Conservation (phyloP, 2,113 vertebrate species). For the Rhizomys pruinosus region DNA sequence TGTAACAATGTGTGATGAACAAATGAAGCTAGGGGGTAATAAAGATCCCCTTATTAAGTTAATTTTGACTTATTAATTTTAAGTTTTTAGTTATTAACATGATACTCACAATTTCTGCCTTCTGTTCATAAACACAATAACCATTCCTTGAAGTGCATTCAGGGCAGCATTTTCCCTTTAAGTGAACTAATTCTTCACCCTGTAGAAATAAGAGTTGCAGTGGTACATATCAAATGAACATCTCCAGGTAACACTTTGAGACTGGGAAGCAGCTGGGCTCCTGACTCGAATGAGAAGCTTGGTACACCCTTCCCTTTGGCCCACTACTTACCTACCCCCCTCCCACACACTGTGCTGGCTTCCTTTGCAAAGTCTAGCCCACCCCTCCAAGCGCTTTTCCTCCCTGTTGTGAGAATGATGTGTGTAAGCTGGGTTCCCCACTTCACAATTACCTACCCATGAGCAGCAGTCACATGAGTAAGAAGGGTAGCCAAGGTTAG, state of each 20-base stretch:
- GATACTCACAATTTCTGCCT: slow-evolving; percentile 89
- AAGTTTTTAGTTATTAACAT: not conserved
- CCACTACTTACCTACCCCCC: not conserved
- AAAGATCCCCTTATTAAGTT: not conserved
- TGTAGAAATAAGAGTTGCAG: slow-evolving; percentile 80
- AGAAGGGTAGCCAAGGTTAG: not conserved
- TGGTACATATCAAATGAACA: slow-evolving; percentile 63
- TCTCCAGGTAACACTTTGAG: slow-evolving; percentile 50
- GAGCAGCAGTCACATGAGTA: not conserved
- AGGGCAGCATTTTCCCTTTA: slow-evolving; percentile 93
- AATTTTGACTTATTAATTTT: slow-evolving; percentile 33
- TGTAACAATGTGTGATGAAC: not conserved
- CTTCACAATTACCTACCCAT: not conserved
- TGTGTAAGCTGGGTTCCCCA: not conserved
- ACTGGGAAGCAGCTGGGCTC: slow-evolving; percentile 68
- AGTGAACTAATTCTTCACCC: slow-evolving; percentile 91
- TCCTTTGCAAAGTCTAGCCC: not conserved
- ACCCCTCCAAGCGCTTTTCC: not conserved
- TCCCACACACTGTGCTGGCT: not conserved
- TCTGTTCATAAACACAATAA: slow-evolving; percentile 88
- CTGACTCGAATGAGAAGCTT: slow-evolving; percentile 67
- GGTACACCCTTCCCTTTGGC: accelerated
- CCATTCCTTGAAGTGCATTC: slow-evolving; percentile 89
- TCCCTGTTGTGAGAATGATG: not conserved
- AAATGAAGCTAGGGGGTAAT: slow-evolving; percentile 25